Base-by-base conservation (phyloP, 2,888 invertebrate species). In the Spodoptera picta region DNA sequence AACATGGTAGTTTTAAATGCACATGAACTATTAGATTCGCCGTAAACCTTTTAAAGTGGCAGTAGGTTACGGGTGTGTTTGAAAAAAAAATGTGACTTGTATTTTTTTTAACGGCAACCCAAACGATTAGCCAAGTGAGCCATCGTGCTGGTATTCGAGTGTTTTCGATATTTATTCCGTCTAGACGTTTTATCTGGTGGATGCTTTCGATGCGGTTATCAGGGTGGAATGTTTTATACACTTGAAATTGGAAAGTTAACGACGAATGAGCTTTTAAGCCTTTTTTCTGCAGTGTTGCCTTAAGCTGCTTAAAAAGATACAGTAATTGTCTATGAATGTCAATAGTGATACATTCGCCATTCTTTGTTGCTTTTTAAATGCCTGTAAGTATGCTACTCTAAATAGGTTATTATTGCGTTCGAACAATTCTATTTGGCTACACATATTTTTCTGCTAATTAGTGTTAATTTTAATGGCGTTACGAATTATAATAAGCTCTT, bases 51-150 rank as follows among this genome's bases (percentile, higher is more conserved):
- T 91, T 91, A 87, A 91, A 92, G 90, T 90, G 89, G 85, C 85
- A 87, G 84, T 87, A 87, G 85, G 87, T 87, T 88, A 86, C 87
- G 87, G 89, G 88, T 83, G 87, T 81, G 85, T 87, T 87, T 72
- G 74, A 76, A 12, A 36, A 60, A 86, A 86, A 87, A 88, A 87
- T 86, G 83, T 79, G 82, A 86, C 83, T 85, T 85, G 36, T 36
- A 84, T 83, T 87, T 88, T 87, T 87, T 86, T 83, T 83, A 87
- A 86, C 83, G 82, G 84, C 83, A 85, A 83, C 87, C 83, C 83
- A 81, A 80, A 81, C 91, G 91, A 93, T 94, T 93, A 92, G 92
- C 93, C 92, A 93, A 93, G 92, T 94, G 93, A 93, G 92, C 92
- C 93, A 94, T 92, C 88, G 90, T 83, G 82, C 84, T 87, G 92